A percentile compares a stretch with the other conserved stretches of the same genome.
Evolutionary conservation across 2,797 vertebrate species (phyloP).

Genomic region (Serranus cabrilla): DNA sequence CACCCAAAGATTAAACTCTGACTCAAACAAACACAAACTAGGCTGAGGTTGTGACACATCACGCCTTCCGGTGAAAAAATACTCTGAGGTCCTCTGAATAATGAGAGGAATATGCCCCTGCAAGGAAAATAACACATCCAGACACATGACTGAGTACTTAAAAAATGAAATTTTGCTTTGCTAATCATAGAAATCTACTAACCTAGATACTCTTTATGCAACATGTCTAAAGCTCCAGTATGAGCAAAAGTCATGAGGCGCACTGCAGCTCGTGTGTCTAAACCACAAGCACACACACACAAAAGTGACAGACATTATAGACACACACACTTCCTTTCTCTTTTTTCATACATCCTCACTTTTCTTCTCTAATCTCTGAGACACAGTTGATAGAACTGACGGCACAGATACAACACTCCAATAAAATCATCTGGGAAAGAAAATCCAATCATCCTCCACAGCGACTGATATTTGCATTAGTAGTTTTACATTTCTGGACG

Average conservation of each 20-base stretch:
- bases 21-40: conserved; percentile 22
- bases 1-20: not conserved
- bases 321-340: not conserved
- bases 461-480: conserved; percentile 10
- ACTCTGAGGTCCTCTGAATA: not conserved
- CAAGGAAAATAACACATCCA: not conserved
- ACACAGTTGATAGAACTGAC: not conserved
- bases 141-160: not conserved
- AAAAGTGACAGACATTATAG: not conserved
- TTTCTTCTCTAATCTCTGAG: not conserved
- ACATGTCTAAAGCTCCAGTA: too few species aligned
- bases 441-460: not conserved
- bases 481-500: conserved; percentile 29
- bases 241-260: not conserved
- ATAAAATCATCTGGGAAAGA: not conserved
- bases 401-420: not conserved
- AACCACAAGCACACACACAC: conserved; percentile 2
- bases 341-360: not conserved
- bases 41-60: conserved; percentile 16
- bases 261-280: not conserved
- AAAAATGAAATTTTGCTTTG: too few species aligned
- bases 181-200: not conserved
- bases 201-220: too few species aligned
- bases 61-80: conserved; percentile 17
- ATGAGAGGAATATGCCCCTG: not conserved